phyloP scores from a whole-genome alignment of 1,140 invertebrate genomes.

The Drosophila saltans region DNA sequence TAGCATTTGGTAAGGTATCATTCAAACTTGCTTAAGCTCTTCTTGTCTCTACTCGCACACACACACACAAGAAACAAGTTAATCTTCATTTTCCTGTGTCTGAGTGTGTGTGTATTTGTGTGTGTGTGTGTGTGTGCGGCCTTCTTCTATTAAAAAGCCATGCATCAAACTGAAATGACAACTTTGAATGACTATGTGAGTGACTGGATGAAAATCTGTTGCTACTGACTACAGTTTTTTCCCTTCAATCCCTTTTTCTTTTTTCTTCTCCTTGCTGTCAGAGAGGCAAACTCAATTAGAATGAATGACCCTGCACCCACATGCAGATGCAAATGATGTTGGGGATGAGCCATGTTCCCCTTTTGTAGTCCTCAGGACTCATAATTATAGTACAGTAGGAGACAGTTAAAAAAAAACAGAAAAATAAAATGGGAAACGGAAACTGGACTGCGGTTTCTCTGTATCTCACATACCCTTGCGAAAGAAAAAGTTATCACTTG shows the following conservation, averaged over 20 bases:
- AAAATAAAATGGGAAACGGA: conserved; percentile 30
- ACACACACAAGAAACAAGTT: conserved; percentile 46
- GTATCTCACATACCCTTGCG: background rate
- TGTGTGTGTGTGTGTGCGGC: conserved; percentile 27
- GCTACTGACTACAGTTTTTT: conserved; percentile 22
- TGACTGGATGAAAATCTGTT: conserved; percentile 25
- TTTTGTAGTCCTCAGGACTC: conserved; percentile 50
- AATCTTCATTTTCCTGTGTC: conserved; percentile 69
- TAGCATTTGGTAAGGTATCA: background rate
- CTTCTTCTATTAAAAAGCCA: conserved; percentile 69
- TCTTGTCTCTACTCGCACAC: background rate
- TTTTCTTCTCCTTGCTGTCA: conserved; percentile 40
- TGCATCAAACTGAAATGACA: conserved; percentile 61
- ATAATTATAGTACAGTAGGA: conserved; percentile 60
- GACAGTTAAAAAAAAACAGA: conserved; percentile 5
- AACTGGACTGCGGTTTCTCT: conserved; percentile 27
- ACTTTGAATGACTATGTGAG: conserved; percentile 50
- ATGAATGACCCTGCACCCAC: conserved; percentile 66
- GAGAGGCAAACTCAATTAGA: conserved; percentile 71
- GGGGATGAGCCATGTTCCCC: conserved; percentile 10
- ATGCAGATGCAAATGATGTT: conserved; percentile 39
- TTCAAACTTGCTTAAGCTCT: conserved; percentile 1
- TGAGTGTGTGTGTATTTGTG: too few species aligned
- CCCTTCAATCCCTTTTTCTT: conserved; percentile 16
- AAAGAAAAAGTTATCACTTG: background rate